A percentile compares a stretch with the other conserved stretches of the same genome.
Evolutionary conservation across 2,888 invertebrate species (phyloP).

Genomic region (Sphaeridia pumilis): DNA sequence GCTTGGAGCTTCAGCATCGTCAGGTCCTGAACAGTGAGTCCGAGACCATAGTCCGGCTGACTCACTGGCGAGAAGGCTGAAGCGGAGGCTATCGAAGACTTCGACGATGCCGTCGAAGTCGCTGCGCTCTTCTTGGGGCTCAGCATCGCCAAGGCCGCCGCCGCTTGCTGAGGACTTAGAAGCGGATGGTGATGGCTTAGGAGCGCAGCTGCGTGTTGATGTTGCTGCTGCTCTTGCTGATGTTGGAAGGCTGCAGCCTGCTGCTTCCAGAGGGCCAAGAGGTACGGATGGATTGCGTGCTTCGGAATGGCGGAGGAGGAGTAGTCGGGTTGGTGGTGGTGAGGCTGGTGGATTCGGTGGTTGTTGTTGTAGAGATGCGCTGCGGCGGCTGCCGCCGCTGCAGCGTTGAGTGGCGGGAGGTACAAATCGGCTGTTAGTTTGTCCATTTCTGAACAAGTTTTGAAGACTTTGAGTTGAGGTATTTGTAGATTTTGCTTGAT

Average conservation of each 20-base stretch:
- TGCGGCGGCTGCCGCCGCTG: too few relatives aligned
- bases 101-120: conserved; percentile 3
- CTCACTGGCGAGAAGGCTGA: conserved; percentile 35
- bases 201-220: too few relatives aligned
- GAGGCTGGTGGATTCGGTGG: conserved; percentile 3
- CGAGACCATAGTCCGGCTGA: conserved; percentile 16
- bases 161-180: conserved; percentile 19
- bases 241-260: conserved; percentile 12
- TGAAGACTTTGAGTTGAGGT: neutral
- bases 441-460: conserved; percentile 2
- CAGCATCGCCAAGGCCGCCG: conserved; percentile 29
- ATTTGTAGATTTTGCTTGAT: neutral
- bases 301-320: conserved; percentile 4
- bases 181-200: conserved; percentile 1
- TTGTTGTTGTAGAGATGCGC: too few relatives aligned
- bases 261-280: conserved; percentile 32
- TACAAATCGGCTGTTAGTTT: conserved; percentile 13
- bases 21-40: conserved; percentile 15
- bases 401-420: too few relatives aligned
- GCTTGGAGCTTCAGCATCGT: conserved; percentile 26
- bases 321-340: conserved; percentile 5
- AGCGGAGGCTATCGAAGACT: conserved; percentile 5
- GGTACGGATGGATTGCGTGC: conserved; percentile 27
- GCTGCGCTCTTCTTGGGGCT: too few relatives aligned
- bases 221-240: conserved; percentile 11